phyloP scores from a whole-genome alignment of 2,113 vertebrate species.

The Eulemur rufifrons region DNA sequence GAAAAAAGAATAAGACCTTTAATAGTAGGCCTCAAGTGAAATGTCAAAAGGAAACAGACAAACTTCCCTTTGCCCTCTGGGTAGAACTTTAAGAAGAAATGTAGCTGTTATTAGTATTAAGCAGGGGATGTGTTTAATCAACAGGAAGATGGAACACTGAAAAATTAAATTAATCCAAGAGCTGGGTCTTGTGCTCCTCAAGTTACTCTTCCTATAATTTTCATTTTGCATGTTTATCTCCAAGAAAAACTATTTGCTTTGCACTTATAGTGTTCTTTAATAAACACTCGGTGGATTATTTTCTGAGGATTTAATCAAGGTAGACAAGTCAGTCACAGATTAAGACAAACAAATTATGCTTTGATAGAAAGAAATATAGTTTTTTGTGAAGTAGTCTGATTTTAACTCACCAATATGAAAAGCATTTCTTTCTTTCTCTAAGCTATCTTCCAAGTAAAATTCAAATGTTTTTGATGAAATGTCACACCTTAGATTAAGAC shows the following conservation, averaged over 20 bases:
- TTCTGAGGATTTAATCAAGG: constrained; percentile 44
- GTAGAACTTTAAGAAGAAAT: background rate
- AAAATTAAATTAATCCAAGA: background rate
- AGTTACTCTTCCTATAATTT: background rate
- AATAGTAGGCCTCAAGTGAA: background rate
- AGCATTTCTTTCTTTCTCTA: constrained; percentile 34
- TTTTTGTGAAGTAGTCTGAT: constrained; percentile 15
- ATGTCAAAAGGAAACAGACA: background rate
- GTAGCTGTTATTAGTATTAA: background rate
- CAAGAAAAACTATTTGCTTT: constrained; percentile 4
- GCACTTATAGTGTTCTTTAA: constrained; percentile 16
- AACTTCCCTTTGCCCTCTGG: background rate
- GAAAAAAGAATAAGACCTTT: background rate
- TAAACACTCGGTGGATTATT: background rate
- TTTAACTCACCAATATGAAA: constrained; percentile 40
- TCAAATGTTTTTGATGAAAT: constrained; percentile 20
- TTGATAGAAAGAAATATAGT: constrained; percentile 1
- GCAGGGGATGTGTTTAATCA: background rate
- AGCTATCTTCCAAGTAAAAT: constrained; percentile 7
- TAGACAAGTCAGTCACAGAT: background rate
- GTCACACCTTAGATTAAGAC: background rate
- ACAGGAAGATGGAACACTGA: background rate
- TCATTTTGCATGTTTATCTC: constrained; percentile 15
- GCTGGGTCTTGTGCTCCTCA: background rate
- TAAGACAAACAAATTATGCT: constrained; percentile 1